A percentile compares a stretch with the other conserved stretches of the same genome.
These are phyloP conservation scores for Aspidiotus rigidus DNA, from an alignment of 2,888 invertebrate species.

Conservation along the genomic window DNA sequence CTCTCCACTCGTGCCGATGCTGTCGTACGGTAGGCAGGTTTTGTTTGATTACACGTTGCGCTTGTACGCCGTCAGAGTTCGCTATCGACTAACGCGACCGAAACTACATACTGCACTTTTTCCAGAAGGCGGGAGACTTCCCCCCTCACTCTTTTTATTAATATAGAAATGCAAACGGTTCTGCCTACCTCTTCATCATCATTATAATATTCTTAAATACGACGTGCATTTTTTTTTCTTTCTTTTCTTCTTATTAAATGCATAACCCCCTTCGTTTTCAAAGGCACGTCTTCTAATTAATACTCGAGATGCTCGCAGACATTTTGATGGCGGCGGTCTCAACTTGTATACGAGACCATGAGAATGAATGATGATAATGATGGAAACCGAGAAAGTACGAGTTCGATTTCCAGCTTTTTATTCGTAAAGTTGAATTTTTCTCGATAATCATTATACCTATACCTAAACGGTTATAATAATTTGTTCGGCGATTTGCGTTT, in stretches of 20 bases:
- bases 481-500: neutral
- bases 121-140: neutral
- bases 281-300: constrained; percentile 1
- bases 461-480: neutral
- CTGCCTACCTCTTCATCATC: constrained; percentile 1
- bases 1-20: neutral
- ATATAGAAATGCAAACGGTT: neutral
- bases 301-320: constrained; percentile 4
- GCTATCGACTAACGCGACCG: neutral
- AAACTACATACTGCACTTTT: neutral
- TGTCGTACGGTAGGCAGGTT: neutral
- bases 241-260: neutral
- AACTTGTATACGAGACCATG: neutral
- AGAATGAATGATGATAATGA: no score
- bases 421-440: neutral
- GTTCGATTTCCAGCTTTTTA: neutral
- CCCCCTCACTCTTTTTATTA: neutral
- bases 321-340: neutral
- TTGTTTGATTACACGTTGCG: neutral
- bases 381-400: neutral
- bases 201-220: neutral
- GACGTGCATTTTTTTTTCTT: constrained; percentile 1
- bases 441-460: neutral
- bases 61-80: neutral
- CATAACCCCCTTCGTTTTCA: neutral